Conservation (phyloP, 2,113 vertebrate genomes). For the Rhodinocichla rosea region DNA sequence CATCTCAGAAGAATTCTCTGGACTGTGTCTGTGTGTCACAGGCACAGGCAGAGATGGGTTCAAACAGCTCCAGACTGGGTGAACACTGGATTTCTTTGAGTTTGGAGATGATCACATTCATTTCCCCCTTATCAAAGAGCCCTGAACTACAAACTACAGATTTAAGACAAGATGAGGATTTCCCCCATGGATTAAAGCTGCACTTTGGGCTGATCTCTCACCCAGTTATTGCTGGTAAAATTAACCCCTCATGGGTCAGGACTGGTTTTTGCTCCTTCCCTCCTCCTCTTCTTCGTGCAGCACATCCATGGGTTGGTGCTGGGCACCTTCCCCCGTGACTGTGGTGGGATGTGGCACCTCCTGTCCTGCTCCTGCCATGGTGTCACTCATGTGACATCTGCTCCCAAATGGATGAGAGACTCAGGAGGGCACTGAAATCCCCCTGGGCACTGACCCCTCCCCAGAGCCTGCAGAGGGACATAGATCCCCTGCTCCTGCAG, state of each 20-base stretch:
- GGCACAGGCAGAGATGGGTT: background rate
- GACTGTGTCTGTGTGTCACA: background rate
- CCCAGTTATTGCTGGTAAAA: background rate
- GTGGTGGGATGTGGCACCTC: fast-evolving
- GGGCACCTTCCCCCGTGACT: background rate
- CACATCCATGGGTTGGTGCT: background rate
- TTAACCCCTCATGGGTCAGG: background rate
- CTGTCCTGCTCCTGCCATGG: background rate
- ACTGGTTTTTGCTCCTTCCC: background rate
- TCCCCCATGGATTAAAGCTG: background rate
- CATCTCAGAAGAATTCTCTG: background rate
- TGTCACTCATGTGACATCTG: background rate
- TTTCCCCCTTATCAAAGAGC: background rate
- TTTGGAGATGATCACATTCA: background rate
- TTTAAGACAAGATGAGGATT: background rate
- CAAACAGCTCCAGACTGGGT: background rate
- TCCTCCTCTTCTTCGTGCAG: fast-evolving
- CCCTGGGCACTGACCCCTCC: background rate
- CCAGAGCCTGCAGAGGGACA: background rate
- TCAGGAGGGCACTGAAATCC: background rate
- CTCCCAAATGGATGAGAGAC: background rate
- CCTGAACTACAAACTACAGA: fast-evolving
- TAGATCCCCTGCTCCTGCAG: fast-evolving
- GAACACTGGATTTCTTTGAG: background rate
- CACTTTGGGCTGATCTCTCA: background rate